These are phyloP conservation scores for Hyla sarda DNA, from an alignment of 2,113 vertebrate species.

Conservation along the genomic window DNA sequence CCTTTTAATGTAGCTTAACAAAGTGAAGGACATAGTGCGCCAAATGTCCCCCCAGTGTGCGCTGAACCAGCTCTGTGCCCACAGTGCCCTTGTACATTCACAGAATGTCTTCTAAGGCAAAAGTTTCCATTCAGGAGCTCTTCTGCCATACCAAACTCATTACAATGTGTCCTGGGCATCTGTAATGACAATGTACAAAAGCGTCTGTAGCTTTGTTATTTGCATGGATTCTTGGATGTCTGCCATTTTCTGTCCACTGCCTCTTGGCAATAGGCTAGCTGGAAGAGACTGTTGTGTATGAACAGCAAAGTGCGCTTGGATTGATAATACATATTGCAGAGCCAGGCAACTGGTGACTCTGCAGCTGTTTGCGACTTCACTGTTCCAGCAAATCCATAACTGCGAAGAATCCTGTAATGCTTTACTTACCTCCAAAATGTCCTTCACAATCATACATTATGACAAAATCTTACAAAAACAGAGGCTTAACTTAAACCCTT, in stretches of 20 bases:
- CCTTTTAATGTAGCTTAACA: not conserved
- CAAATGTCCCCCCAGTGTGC: no score
- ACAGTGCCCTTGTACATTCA: not conserved
- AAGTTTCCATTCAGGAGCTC: not conserved
- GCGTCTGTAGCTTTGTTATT: constrained; percentile 31
- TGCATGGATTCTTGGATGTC: constrained; percentile 19
- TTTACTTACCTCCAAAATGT: not conserved
- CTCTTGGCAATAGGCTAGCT: not conserved
- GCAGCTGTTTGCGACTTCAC: not conserved
- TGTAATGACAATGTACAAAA: constrained; percentile 23
- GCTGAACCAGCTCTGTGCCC: not conserved
- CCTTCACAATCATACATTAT: no score
- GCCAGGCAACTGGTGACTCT: constrained; percentile 24
- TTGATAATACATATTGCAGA: constrained; percentile 12
- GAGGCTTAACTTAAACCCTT: no score
- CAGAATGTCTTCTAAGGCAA: not conserved
- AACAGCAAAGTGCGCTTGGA: constrained; percentile 4
- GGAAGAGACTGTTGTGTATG: constrained; percentile 9
- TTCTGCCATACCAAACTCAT: not conserved
- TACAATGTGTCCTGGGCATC: not conserved
- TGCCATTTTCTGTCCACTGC: constrained; percentile 23
- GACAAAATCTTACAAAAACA: no score
- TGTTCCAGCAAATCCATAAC: not conserved
- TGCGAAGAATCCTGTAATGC: not conserved
- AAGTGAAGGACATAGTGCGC: not conserved